A percentile compares a stretch with the other conserved stretches of the same genome.
These are phyloP conservation scores for Solenopsis invicta DNA, from an alignment of 1,140 invertebrate genomes.

Conservation along the genomic window DNA sequence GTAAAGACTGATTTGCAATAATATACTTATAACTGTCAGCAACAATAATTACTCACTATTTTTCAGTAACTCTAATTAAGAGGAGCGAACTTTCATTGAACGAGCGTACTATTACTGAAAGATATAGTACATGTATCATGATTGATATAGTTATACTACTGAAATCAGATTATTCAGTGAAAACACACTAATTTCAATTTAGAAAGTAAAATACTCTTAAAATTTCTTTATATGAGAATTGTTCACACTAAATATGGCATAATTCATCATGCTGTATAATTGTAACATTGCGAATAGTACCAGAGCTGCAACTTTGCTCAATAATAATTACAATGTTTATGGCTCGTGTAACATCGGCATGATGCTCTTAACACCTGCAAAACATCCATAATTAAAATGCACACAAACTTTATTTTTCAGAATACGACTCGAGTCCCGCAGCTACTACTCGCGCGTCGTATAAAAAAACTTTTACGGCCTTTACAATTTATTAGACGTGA, in stretches of 20 bases:
- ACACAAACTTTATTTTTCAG: slow-evolving; percentile 25
- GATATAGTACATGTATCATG: no score
- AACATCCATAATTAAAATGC: slow-evolving; percentile 22
- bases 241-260: background rate
- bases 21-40: no score
- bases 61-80: no score
- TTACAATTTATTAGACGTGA: slow-evolving; percentile 45
- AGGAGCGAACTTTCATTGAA: no score
- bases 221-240: background rate
- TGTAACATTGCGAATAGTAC: background rate
- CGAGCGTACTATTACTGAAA: no score
- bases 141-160: no score
- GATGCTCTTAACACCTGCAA: background rate
- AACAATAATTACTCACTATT: no score
- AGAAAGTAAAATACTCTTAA: no score
- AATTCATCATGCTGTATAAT: background rate
- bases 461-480: slow-evolving; percentile 31
- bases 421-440: background rate
- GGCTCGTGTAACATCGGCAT: background rate
- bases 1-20: no score
- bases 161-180: no score
- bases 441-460: background rate
- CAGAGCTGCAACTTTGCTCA: background rate
- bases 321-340: background rate
- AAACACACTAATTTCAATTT: no score